Base-by-base conservation (phyloP, 2,113 vertebrate species). In the Barnardius zonarius region DNA sequence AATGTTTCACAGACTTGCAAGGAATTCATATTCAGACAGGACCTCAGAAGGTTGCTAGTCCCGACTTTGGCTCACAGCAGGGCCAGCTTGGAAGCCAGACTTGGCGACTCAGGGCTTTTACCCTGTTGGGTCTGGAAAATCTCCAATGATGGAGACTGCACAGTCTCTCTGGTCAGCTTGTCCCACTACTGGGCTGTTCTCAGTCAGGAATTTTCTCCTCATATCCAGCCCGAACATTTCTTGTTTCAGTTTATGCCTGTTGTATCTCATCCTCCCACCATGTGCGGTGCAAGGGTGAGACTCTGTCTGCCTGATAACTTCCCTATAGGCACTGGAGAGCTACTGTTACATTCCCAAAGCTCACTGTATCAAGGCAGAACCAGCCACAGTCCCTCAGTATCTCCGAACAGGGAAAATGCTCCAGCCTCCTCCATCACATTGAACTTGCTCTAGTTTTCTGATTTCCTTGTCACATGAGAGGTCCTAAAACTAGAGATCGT, bases 271-370 rank as follows among this genome's bases (percentile, higher is more conserved):
- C 11, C 41, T 73, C 5, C 10, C 20, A 39, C 15, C 6, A 20
- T 0, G 1, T 27, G 22, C 13, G 20, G 8, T 59, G 33, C 8
- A 13, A 59, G 12, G 20, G n/a, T n/a, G 55, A 59, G 33, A n/a
- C 12, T 30, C 12, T 30, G 12, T 27, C 30, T 66, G 8, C 30
- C 35, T 37, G 17, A 39, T 46, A 81, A 78, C 5, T 1, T 55
- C 52, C 13, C 13, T 66, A 9, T 3, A 81, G 25, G 17, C 25
- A 37, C 6, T 17, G 5, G 1, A 3, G 1, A 2, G 10, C 2
- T 63, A 8, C 11, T 54, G 4, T 41, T 41, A 41, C 6, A 6
- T 27, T 16, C 37, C 28, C 18, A 81, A 35, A 70, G 6, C 8
- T 51, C 15, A 9, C 5, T 18, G 5, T 23, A 51, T 33, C 25